Conservation (phyloP, 2,113 vertebrate genomes). For the Ceyx melanurus region DNA sequence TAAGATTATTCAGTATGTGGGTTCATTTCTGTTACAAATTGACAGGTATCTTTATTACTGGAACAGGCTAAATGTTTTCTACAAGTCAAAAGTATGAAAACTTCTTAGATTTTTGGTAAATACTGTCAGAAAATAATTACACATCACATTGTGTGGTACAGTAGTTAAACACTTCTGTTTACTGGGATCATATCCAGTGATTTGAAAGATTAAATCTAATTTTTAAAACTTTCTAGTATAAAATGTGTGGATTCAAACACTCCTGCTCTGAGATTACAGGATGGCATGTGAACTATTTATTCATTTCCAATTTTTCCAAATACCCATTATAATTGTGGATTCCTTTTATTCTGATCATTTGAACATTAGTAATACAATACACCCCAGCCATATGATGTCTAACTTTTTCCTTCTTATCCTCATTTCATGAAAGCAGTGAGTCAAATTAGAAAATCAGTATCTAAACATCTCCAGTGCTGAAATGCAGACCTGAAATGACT, state of each 20-base stretch:
- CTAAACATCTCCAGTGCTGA: neutral
- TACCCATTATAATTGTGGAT: neutral
- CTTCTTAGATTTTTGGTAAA: constrained; percentile 22
- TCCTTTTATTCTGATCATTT: neutral
- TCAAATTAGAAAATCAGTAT: neutral
- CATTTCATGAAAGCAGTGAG: neutral
- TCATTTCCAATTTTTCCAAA: neutral
- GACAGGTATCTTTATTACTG: constrained; percentile 7
- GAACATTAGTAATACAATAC: neutral
- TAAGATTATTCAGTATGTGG: neutral
- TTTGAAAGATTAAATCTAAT: neutral
- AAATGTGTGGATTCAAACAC: neutral
- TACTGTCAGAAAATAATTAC: constrained; percentile 38
- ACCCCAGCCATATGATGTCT: neutral
- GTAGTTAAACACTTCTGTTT: constrained; percentile 12
- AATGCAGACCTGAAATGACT: neutral
- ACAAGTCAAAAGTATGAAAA: neutral
- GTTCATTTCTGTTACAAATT: neutral
- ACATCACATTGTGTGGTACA: neutral
- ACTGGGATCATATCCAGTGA: neutral
- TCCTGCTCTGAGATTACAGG: neutral
- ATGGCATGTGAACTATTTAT: neutral
- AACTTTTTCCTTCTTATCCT: neutral
- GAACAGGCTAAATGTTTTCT: constrained; percentile 3
- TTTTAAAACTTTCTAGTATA: neutral